Evolutionary conservation across 2,113 vertebrate genomes (phyloP).

Genomic region (Electrona antarctica): DNA sequence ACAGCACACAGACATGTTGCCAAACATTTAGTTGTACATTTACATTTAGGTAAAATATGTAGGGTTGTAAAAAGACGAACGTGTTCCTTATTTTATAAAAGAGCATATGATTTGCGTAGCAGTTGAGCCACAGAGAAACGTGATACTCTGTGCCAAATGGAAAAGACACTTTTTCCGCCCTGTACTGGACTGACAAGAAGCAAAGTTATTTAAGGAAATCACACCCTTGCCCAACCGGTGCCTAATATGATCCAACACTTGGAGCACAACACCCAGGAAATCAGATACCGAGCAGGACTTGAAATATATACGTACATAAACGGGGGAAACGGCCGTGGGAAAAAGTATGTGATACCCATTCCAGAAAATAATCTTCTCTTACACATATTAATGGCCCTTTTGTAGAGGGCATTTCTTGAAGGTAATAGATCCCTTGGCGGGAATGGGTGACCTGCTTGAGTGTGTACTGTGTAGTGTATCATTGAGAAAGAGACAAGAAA

Average conservation of each 20-base stretch:
- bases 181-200: too few species aligned
- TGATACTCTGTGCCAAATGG: too few species aligned
- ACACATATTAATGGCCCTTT: constrained; percentile 56
- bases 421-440: constrained; percentile 49
- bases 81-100: too few species aligned
- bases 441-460: constrained; percentile 35
- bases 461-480: constrained; percentile 9
- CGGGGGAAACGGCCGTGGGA: constrained; percentile 51
- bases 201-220: background rate
- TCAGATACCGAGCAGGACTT: constrained; percentile 42
- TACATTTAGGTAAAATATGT: too few species aligned
- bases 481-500: constrained; percentile 19
- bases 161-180: too few species aligned
- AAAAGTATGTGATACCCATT: constrained; percentile 43
- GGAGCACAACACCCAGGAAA: constrained; percentile 47
- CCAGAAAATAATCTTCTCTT: constrained; percentile 36
- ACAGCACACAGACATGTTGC: too few species aligned
- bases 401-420: constrained; percentile 44
- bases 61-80: too few species aligned
- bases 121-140: too few species aligned
- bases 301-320: constrained; percentile 15
- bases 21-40: too few species aligned
- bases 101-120: too few species aligned
- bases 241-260: constrained; percentile 34
- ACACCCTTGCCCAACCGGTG: background rate